Evolutionary conservation across 2,888 invertebrate species (phyloP).

Genomic region (Nipponacmea schrenckii): DNA sequence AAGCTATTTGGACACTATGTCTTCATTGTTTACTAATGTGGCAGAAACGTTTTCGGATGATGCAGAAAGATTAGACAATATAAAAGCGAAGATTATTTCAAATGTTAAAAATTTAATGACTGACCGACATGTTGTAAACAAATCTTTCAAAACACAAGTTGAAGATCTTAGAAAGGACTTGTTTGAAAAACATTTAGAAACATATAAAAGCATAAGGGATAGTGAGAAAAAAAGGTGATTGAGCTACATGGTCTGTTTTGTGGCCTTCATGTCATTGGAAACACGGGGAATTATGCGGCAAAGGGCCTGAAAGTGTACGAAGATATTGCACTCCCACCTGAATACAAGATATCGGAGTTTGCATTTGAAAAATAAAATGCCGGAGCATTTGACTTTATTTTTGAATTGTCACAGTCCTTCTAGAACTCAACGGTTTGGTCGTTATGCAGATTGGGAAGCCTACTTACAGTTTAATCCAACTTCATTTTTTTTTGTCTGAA

Average conservation of each 20-base stretch:
- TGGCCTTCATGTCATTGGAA: background rate
- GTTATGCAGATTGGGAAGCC: background rate
- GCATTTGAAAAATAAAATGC: background rate
- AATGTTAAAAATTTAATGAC: conserved; percentile 3
- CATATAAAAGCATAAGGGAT: background rate
- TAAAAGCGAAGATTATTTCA: background rate
- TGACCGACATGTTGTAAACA: background rate
- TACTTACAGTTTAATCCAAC: too few species aligned
- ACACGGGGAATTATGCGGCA: background rate
- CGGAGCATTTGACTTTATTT: background rate
- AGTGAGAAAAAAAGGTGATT: background rate
- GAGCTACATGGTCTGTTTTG: background rate
- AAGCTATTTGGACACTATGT: background rate
- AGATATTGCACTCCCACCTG: background rate
- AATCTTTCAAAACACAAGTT: background rate
- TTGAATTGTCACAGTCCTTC: background rate
- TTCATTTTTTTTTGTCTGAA: too few species aligned
- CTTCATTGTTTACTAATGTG: background rate
- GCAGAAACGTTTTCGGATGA: background rate
- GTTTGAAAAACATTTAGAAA: background rate
- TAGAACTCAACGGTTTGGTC: background rate
- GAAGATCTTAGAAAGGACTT: background rate
- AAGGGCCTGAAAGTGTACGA: background rate
- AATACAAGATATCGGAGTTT: background rate
- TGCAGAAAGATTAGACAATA: background rate